A percentile compares a stretch with the other conserved stretches of the same genome.
These are phyloP conservation scores for Clytia hemisphaerica DNA, from an alignment of 30 jellyfish, hydroid and myxozoan genomes.

Conservation along the genomic window DNA sequence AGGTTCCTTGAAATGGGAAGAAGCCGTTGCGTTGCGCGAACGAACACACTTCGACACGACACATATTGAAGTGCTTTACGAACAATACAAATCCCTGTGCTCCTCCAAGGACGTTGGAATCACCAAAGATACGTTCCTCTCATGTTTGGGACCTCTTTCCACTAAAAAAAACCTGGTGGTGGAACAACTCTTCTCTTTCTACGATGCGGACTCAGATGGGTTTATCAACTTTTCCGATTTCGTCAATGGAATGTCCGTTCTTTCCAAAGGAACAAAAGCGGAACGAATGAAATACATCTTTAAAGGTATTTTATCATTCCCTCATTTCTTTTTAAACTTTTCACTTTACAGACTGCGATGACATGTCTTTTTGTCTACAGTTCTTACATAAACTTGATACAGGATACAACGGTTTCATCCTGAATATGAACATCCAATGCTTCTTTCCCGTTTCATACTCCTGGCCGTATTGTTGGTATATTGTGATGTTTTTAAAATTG, in stretches of 20 bases:
- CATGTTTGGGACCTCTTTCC: conserved; percentile 92
- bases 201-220: conserved; percentile 79
- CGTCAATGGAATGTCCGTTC: conserved; percentile 64
- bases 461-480: no score
- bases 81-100: conserved; percentile 67
- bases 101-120: conserved; percentile 54
- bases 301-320: conserved; percentile 38
- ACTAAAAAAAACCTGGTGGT: conserved; percentile 66
- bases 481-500: no score
- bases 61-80: conserved; percentile 81
- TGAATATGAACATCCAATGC: no score
- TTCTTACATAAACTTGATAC: no score
- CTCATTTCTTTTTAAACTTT: no score
- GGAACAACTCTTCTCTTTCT: conserved; percentile 67
- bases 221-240: conserved; percentile 69
- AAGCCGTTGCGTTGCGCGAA: conserved; percentile 59
- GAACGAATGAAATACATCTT: conserved; percentile 71
- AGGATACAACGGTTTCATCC: no score
- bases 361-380: no score
- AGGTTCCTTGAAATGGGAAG: conserved; percentile 51
- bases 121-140: conserved; percentile 53
- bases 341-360: no score
- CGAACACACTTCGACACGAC: conserved; percentile 65
- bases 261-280: conserved; percentile 73
- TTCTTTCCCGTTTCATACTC: no score